These are phyloP conservation scores for Acrocephalus kingi DNA, from an alignment of 2,113 vertebrate species.

Conservation along the genomic window DNA sequence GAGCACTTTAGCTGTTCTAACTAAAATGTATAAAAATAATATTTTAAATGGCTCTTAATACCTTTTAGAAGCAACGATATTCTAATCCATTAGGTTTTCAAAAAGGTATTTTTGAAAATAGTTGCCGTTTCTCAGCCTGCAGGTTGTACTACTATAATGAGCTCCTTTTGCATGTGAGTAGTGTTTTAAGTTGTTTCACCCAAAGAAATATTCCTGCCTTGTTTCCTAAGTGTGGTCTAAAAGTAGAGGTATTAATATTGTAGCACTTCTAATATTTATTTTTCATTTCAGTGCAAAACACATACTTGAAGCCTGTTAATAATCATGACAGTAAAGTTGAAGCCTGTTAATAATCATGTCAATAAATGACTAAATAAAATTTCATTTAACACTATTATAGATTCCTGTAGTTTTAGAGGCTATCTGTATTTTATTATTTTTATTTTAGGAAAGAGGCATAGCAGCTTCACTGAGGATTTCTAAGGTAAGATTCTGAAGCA, in stretches of 20 bases:
- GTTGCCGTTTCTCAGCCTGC: neutral
- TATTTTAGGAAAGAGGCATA: neutral
- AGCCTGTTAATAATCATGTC: neutral
- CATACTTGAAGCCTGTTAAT: neutral
- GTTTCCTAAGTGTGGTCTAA: neutral
- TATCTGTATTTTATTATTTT: neutral
- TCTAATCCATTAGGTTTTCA: neutral
- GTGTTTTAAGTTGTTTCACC: neutral
- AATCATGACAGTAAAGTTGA: neutral
- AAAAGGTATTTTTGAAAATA: neutral
- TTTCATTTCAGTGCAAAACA: neutral
- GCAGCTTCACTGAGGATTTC: neutral
- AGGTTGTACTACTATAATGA: neutral
- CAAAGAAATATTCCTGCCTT: neutral
- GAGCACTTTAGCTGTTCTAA: neutral
- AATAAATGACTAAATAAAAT: neutral
- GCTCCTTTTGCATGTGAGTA: neutral
- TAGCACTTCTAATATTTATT: neutral
- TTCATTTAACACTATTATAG: neutral
- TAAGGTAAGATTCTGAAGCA: neutral
- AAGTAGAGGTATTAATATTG: neutral
- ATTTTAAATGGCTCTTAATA: neutral
- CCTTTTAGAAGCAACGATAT: neutral
- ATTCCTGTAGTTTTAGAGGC: neutral
- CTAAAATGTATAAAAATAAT: neutral